phyloP scores from a whole-genome alignment of 1,140 invertebrate species.

The Drosophila kanapiae region DNA sequence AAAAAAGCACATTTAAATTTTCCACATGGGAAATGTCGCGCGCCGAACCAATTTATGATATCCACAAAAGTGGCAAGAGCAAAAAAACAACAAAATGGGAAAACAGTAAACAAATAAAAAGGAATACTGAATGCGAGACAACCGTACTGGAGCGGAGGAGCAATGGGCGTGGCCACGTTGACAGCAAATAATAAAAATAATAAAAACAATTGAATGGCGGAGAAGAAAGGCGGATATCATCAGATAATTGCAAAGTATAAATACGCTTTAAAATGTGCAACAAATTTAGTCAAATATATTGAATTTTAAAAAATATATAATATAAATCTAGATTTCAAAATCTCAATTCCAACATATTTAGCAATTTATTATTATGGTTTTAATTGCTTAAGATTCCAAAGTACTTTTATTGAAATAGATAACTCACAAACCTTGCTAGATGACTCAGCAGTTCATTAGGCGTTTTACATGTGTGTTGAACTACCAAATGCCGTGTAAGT shows the following conservation, averaged over 20 bases:
- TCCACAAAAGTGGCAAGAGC: slow-evolving; percentile 73
- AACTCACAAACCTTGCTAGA: no score
- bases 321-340: background rate
- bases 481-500: no score
- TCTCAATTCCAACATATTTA: no score
- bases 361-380: no score
- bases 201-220: slow-evolving; percentile 27
- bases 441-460: no score
- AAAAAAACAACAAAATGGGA: slow-evolving; percentile 11
- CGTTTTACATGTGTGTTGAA: no score
- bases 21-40: slow-evolving; percentile 79
- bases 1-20: slow-evolving; percentile 75
- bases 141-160: slow-evolving; percentile 10
- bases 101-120: slow-evolving; percentile 34
- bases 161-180: slow-evolving; percentile 58
- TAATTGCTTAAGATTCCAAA: no score
- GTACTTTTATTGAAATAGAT: no score
- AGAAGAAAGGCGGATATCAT: slow-evolving; percentile 2
- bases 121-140: slow-evolving; percentile 22
- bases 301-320: background rate
- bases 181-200: slow-evolving; percentile 55
- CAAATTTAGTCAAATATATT: background rate
- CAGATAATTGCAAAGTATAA: slow-evolving; percentile 37
- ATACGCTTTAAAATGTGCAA: slow-evolving; percentile 21
- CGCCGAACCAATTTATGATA: slow-evolving; percentile 81